phyloP scores from a whole-genome alignment of 64 coral and sea anemone species.

The Astreopora myriophthalma region DNA sequence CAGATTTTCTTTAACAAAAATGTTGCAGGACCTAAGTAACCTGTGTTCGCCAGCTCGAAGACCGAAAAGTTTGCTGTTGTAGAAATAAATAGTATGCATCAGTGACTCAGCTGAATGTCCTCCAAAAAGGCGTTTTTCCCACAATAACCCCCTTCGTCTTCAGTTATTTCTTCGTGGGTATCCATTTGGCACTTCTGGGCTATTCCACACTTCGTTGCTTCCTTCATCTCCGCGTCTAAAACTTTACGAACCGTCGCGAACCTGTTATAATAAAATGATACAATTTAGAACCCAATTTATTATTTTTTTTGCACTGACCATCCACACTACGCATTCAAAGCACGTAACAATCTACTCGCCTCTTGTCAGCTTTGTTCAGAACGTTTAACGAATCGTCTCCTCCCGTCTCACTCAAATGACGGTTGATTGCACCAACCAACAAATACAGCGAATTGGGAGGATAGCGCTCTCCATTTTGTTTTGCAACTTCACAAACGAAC shows the following conservation, averaged over 20 bases:
- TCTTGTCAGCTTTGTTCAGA: conserved; percentile 29
- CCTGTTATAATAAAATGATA: conserved; percentile 43
- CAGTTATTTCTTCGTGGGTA: conserved; percentile 3
- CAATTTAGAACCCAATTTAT: conserved; percentile 12
- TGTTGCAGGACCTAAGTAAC: conserved; percentile 29
- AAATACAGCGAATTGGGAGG: conserved; percentile 22
- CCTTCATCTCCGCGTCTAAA: conserved; percentile 35
- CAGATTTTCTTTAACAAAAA: conserved; percentile 7
- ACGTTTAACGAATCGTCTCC: conserved; percentile 9
- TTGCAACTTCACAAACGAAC: background rate
- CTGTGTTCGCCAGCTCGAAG: conserved; percentile 41
- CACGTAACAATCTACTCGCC: too few species aligned
- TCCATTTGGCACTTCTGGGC: conserved; percentile 3
- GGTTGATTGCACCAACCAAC: background rate
- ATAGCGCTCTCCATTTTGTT: conserved; percentile 18
- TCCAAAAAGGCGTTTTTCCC: conserved; percentile 51
- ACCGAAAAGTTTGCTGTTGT: conserved; percentile 18
- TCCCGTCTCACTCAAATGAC: conserved; percentile 3
- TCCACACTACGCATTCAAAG: background rate
- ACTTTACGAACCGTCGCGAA: conserved; percentile 38
- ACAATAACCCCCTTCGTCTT: conserved; percentile 4
- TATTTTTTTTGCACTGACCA: background rate
- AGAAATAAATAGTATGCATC: conserved; percentile 7
- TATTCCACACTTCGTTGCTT: conserved; percentile 2
- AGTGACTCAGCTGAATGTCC: conserved; percentile 40